phyloP scores from a whole-genome alignment of 2,888 invertebrate genomes.

The Charanyca ferruginea region DNA sequence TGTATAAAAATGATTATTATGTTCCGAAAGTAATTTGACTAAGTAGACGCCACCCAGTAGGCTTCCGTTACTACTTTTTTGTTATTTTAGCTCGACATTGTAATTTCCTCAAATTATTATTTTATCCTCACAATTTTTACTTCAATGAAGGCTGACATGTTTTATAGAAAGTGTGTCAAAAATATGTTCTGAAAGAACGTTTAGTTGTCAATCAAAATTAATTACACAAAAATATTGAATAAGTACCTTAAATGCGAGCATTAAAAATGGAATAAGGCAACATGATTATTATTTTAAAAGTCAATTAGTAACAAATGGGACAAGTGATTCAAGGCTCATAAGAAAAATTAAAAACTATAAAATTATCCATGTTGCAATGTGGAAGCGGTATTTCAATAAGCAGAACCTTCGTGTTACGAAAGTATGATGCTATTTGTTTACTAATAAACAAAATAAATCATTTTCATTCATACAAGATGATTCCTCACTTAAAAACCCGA shows the following conservation, averaged over 20 bases:
- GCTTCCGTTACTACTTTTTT: neutral
- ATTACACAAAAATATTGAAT: neutral
- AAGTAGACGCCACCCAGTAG: conserved; percentile 35
- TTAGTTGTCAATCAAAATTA: neutral
- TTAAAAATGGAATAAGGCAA: neutral
- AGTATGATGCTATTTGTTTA: neutral
- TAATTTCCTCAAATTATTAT: conserved; percentile 27
- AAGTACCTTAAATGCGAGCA: neutral
- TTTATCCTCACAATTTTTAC: conserved; percentile 1
- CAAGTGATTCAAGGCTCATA: too few species aligned
- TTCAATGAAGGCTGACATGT: neutral
- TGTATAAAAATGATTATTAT: conserved; percentile 21
- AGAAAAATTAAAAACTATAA: too few species aligned
- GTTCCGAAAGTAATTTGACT: conserved; percentile 36
- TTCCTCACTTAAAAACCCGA: conserved; percentile 19
- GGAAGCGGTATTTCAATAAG: too few species aligned
- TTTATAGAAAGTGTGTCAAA: too few species aligned
- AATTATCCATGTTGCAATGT: too few species aligned
- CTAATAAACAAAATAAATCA: conserved; percentile 12
- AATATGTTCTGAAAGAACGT: neutral
- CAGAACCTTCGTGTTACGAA: too few species aligned
- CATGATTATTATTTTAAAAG: too few species aligned
- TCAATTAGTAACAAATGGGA: too few species aligned
- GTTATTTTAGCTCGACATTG: conserved; percentile 1
- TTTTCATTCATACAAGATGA: conserved; percentile 8